Base-by-base conservation (phyloP, 2,113 vertebrate species). In the Aramus guarauna region DNA sequence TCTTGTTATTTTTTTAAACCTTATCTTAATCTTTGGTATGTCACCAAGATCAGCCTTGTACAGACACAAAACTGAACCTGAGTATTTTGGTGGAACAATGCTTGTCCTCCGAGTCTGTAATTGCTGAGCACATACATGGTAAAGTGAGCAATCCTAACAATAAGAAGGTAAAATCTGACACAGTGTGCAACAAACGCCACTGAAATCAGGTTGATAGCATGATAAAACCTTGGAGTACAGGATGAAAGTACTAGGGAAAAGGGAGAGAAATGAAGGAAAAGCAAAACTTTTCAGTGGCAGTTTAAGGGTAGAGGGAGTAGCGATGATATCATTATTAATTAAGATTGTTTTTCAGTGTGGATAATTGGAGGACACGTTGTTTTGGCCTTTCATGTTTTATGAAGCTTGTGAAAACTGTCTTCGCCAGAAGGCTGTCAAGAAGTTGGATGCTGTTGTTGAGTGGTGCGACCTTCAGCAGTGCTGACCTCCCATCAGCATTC, bases 341-440 rank as follows among this genome's bases (percentile, higher is more conserved):
- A 90, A 72, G 84, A 29, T n/a, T 71, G 58, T 24, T 94, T 93
- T 95, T 34, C 72, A 71, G 39, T 50, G 50, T 88, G 88, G 58
- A 22, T 94, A 93, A 91, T 92, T 94, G 63, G 66, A 88, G 78
- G 74, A 72, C 15, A 5, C 47, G 45, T 90, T 93, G 43, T 30
- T 93, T 86, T 90, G 95, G 59, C 82, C 94, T 94, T 63, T 84
- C 1, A 0, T 79, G 53, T 85, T 92, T 53, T 69, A 48, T 85
- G 93, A 83, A 76, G 88, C 93, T 92, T 95, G 72, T 1, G 5
- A 63, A 74, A 81, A 45, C 52, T 41, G 20, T 20, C 67, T 92
- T 32, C 1, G 24, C 58, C 74, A 88, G 90, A 58, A 92, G 67
- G 74, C 87, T 97, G 96, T 90, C 90, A 90, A 45, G 43, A 85